Evolutionary conservation across 2,797 vertebrate species (phyloP).

Genomic region (Pristis pectinata): DNA sequence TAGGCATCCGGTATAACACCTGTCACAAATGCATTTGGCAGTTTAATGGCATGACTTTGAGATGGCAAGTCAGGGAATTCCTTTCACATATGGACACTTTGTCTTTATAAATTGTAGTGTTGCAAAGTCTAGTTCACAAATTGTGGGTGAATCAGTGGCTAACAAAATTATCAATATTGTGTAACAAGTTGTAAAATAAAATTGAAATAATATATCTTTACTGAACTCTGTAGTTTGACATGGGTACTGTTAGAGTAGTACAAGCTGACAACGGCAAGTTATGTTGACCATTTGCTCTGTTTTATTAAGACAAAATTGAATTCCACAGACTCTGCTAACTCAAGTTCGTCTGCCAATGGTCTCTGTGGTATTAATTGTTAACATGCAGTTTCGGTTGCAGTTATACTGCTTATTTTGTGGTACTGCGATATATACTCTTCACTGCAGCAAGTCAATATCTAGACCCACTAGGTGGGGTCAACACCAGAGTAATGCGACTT

Average conservation of each 20-base stretch:
- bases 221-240: background rate
- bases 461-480: no score
- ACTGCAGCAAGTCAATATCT: background rate
- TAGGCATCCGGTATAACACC: background rate
- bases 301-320: background rate
- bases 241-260: background rate
- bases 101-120: no score
- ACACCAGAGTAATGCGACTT: no score
- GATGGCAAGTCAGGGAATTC: background rate
- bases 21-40: background rate
- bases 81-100: background rate
- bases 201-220: background rate
- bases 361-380: background rate
- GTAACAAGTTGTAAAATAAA: background rate
- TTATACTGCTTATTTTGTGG: background rate
- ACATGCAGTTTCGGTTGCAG: background rate
- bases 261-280: background rate
- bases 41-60: background rate
- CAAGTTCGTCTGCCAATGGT: background rate
- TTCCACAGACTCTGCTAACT: background rate
- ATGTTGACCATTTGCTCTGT: background rate
- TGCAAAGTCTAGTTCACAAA: background rate
- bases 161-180: background rate
- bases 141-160: background rate
- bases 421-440: background rate